Evolutionary conservation across 2,888 invertebrate genomes (phyloP).

Genomic region (Sceliomorpha sp.): DNA sequence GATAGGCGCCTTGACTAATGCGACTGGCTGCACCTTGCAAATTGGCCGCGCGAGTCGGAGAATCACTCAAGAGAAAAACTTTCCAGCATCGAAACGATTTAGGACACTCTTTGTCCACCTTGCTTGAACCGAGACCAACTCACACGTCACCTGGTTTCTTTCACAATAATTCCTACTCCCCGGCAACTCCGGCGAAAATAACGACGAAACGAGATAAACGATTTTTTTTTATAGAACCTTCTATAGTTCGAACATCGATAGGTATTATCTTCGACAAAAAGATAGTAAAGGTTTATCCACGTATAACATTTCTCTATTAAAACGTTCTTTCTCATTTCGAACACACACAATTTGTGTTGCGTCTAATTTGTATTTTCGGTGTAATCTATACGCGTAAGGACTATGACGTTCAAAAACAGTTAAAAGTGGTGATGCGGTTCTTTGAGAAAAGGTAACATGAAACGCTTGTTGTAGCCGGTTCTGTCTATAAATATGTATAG

Average conservation of each 20-base stretch:
- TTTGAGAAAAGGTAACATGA: conserved; percentile 45
- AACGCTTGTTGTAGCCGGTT: conserved; percentile 38
- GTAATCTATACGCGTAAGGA: conserved; percentile 53
- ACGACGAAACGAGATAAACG: conserved; percentile 1
- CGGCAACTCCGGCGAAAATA: conserved; percentile 18
- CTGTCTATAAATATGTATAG: conserved; percentile 73
- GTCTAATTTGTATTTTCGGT: conserved; percentile 46
- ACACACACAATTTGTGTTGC: conserved; percentile 38
- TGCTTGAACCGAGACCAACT: conserved; percentile 55
- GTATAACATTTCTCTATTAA: too few relatives aligned
- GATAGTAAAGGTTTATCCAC: too few relatives aligned
- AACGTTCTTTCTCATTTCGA: too few relatives aligned
- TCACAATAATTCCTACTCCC: conserved; percentile 43
- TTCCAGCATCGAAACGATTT: conserved; percentile 65
- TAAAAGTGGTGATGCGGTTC: conserved; percentile 53
- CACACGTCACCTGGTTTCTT: conserved; percentile 60
- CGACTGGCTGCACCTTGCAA: conserved; percentile 79
- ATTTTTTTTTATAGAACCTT: too few relatives aligned
- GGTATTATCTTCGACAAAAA: too few relatives aligned
- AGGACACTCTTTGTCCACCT: conserved; percentile 63
- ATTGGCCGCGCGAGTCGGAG: conserved; percentile 68
- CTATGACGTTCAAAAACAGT: conserved; percentile 51
- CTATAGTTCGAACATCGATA: too few relatives aligned
- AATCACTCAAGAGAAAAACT: conserved; percentile 62
- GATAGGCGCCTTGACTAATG: conserved; percentile 79